A percentile compares a stretch with the other conserved stretches of the same genome.
phyloP scores from a whole-genome alignment of 2,888 invertebrate species.

The Orchesellides sinensis region DNA sequence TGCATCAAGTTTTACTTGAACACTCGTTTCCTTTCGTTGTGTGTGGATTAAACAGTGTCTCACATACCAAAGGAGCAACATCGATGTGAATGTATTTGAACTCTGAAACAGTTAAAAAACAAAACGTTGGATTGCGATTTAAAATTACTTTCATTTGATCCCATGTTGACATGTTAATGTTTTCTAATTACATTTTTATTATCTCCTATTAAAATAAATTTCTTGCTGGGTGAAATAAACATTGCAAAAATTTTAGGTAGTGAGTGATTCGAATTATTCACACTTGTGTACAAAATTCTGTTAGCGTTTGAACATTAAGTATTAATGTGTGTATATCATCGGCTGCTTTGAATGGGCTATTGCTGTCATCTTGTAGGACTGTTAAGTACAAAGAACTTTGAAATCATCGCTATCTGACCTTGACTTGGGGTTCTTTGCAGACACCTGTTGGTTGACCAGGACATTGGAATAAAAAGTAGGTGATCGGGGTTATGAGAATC shows the following conservation, averaged over 20 bases:
- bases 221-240: neutral
- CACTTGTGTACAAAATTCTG: too few relatives aligned
- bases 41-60: neutral
- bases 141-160: neutral
- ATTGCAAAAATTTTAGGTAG: neutral
- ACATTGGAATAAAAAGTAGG: neutral
- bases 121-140: slow-evolving; percentile 22
- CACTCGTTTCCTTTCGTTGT: neutral
- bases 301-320: neutral
- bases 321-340: too few relatives aligned
- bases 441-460: slow-evolving; percentile 4
- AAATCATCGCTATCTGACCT: too few relatives aligned
- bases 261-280: neutral
- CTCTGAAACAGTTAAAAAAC: neutral
- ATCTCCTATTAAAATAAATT: neutral
- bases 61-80: neutral
- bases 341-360: too few relatives aligned
- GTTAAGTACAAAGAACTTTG: too few relatives aligned
- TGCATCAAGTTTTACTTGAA: neutral
- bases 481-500: neutral
- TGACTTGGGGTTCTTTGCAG: neutral
- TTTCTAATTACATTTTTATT: slow-evolving; percentile 12
- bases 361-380: too few relatives aligned
- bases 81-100: neutral
- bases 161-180: slow-evolving; percentile 27